Evolutionary conservation across 2,888 invertebrate genomes (phyloP), one percentile per base, ranked within the genome.

Genomic region (Synergus umbraculus): DNA sequence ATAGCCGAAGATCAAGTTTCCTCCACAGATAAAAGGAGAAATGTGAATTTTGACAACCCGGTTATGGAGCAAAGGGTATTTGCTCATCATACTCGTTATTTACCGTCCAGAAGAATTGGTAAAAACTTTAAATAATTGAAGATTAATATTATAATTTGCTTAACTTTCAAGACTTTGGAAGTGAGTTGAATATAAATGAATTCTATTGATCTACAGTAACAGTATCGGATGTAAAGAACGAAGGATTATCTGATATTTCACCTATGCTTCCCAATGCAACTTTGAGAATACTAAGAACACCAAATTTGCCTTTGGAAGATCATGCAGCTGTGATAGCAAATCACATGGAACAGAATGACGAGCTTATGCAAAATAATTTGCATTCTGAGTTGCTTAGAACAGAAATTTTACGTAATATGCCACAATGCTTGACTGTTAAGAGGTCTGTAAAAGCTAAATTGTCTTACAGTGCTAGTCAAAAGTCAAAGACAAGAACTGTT

Each of bases 361-460:
- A 93, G 54, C 93, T 96, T 29, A 95, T 96, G 95, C 94, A 95
- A 84, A 94, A 95, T 87, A 94, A 94, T 86, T 94, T 94, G 0
- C 91, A 93, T 22, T 94, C 95, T 0, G 94, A 95, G 86, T 94
- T 94, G 87, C 88, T 95, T 73, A 92, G 96, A 87, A 93, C 95
- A 85, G 95, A 95, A 84, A 95, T 95, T 0, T 91, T 96, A 60
- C 93, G 95, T 66, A 95, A 95, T 80, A 93, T 96, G 87, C 95
- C 96, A 0, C 95, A 96, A 88, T 94, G 95, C 65, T 90, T 96
- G 79, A 95, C 95, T 1, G 93, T 95, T 87, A 96, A 96, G 91
- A 93, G 96, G 83, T 93, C 93, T 67, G 94, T 96, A 0, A 95
- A 95, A 85, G 94, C 94, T 58, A 95, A 95, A 89, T 91, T 96